Conservation (phyloP, 2,888 invertebrate genomes). For the Agonum fuliginosum region DNA sequence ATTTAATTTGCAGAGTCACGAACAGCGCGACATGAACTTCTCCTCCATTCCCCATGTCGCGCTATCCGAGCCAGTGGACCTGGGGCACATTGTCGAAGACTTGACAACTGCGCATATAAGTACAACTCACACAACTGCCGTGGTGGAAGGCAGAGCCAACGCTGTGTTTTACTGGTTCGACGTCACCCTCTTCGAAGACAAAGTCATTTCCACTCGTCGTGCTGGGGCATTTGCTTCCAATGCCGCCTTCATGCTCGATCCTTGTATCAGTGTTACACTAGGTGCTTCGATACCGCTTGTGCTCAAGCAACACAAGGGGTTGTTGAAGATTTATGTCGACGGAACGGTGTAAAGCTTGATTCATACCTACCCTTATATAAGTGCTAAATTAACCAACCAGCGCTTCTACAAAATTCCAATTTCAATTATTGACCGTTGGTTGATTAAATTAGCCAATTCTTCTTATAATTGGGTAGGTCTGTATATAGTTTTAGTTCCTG, state of each 20-base stretch:
- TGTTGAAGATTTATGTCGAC: constrained; percentile 63
- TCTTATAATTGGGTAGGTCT: no score
- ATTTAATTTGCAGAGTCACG: constrained; percentile 68
- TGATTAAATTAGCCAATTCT: no score
- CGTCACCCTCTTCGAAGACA: constrained; percentile 72
- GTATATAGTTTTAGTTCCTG: background rate
- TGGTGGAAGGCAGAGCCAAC: constrained; percentile 72
- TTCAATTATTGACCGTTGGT: no score
- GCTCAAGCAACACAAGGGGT: constrained; percentile 62
- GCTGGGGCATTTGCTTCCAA: constrained; percentile 73
- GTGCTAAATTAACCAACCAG: no score
- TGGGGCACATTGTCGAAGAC: constrained; percentile 58
- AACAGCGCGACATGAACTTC: constrained; percentile 75
- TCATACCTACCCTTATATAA: no score
- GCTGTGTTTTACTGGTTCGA: constrained; percentile 77
- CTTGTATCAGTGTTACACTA: constrained; percentile 67
- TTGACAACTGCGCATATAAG: constrained; percentile 61
- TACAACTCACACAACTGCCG: constrained; percentile 67
- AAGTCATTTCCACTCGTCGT: constrained; percentile 72
- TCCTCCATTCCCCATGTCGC: constrained; percentile 71
- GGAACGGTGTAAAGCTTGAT: background rate
- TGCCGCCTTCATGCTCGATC: constrained; percentile 73
- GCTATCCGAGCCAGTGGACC: constrained; percentile 69
- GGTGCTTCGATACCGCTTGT: constrained; percentile 69
- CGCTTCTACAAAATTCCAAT: no score